These are phyloP conservation scores for Tenodera sinensis DNA, from an alignment of 2,888 invertebrate species.

Conservation along the genomic window DNA sequence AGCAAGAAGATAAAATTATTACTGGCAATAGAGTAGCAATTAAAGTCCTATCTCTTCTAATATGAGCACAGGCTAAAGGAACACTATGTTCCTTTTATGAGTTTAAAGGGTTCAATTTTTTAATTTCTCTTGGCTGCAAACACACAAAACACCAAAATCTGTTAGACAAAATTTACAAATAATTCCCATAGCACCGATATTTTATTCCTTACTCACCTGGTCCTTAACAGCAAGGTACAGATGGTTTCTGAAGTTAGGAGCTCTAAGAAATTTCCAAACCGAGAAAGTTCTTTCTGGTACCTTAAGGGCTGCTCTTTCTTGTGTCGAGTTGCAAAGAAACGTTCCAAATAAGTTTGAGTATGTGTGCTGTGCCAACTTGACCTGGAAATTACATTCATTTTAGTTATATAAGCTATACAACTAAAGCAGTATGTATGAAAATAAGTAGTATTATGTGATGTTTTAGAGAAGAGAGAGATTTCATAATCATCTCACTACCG, in stretches of 20 bases:
- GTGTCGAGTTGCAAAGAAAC: slow-evolving; percentile 85
- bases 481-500: no score
- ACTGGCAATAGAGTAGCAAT: no score
- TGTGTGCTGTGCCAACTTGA: slow-evolving; percentile 91
- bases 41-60: no score
- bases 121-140: no score
- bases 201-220: slow-evolving; percentile 45
- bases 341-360: slow-evolving; percentile 97
- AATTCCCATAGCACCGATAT: no score
- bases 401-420: background rate
- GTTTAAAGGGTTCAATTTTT: no score
- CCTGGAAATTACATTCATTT: slow-evolving; percentile 50
- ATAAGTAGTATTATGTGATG: background rate
- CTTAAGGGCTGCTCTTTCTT: slow-evolving; percentile 64
- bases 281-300: slow-evolving; percentile 70
- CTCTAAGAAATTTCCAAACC: slow-evolving; percentile 83
- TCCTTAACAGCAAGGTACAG: slow-evolving; percentile 69
- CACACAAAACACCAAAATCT: no score
- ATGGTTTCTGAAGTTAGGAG: slow-evolving; percentile 79
- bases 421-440: background rate
- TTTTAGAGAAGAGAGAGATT: no score
- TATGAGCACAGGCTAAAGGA: no score
- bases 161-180: no score
- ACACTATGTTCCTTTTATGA: no score
- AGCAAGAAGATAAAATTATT: no score